These are phyloP conservation scores for Labrus mixtus DNA, from an alignment of 2,113 vertebrate genomes.

Conservation along the genomic window DNA sequence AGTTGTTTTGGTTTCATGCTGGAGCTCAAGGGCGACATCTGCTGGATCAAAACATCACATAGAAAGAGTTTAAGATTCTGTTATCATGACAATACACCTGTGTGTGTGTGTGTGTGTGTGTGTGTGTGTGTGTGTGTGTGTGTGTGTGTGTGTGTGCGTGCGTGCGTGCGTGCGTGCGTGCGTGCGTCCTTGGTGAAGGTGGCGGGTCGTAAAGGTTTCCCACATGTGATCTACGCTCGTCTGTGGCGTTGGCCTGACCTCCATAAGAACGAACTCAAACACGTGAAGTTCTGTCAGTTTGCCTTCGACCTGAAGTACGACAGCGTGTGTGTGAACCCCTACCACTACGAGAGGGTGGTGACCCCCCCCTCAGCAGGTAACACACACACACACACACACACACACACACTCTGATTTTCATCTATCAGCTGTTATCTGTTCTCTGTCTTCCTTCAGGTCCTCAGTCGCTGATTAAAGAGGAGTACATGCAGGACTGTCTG, in stretches of 20 bases:
- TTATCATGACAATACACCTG: too few species aligned
- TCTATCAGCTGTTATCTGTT: too few species aligned
- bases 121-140: too few species aligned
- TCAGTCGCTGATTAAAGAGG: constrained; percentile 82
- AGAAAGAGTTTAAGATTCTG: too few species aligned
- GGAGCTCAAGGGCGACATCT: too few species aligned
- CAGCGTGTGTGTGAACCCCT: constrained; percentile 88
- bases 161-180: too few species aligned
- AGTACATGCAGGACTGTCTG: constrained; percentile 80
- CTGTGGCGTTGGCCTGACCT: constrained; percentile 88
- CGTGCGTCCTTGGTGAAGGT: constrained; percentile 81
- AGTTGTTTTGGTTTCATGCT: too few species aligned
- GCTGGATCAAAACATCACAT: too few species aligned
- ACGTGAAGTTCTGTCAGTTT: constrained; percentile 86
- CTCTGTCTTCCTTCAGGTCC: constrained; percentile 42
- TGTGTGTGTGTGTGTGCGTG: too few species aligned
- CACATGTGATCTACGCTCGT: constrained; percentile 86
- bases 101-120: too few species aligned
- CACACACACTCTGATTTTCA: too few species aligned
- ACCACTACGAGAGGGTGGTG: constrained; percentile 87
- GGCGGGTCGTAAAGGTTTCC: constrained; percentile 87
- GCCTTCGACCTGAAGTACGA: constrained; percentile 90
- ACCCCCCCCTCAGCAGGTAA: constrained; percentile 71
- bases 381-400: background rate
- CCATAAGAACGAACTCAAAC: constrained; percentile 91